Conservation (phyloP, 1,140 invertebrate species). For the Drosophila fuyamai region DNA sequence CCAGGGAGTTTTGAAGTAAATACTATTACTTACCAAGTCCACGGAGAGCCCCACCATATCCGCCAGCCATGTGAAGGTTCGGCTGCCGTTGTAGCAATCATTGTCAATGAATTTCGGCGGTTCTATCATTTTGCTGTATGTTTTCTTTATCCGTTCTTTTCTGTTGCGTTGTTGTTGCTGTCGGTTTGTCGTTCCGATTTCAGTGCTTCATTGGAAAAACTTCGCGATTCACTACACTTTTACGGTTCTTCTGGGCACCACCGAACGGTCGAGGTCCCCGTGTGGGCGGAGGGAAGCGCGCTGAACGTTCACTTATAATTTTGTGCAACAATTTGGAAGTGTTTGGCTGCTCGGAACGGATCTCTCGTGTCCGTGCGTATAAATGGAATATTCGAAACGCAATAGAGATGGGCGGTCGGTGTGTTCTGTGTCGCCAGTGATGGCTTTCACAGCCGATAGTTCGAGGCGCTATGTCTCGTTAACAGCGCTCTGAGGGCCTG, state of each 20-base stretch:
- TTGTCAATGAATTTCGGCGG: slow-evolving; percentile 75
- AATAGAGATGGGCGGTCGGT: neutral
- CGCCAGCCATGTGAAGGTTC: slow-evolving; percentile 87
- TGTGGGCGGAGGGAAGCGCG: slow-evolving; percentile 1
- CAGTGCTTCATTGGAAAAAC: slow-evolving; percentile 63
- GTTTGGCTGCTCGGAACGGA: slow-evolving; percentile 10
- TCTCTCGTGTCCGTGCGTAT: slow-evolving; percentile 19
- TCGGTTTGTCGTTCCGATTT: slow-evolving; percentile 23
- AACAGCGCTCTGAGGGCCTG: neutral
- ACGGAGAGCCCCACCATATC: slow-evolving; percentile 87
- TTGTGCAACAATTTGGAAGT: slow-evolving; percentile 57
- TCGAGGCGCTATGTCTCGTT: neutral
- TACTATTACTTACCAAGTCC: slow-evolving; percentile 87
- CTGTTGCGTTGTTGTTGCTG: slow-evolving; percentile 17
- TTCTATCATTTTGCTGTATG: slow-evolving; percentile 71
- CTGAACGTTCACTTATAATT: slow-evolving; percentile 51
- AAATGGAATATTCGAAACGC: slow-evolving; percentile 21
- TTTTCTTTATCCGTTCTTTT: slow-evolving; percentile 35
- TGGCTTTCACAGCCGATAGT: neutral
- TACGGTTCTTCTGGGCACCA: neutral
- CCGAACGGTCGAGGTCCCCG: slow-evolving; percentile 16
- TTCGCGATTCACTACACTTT: slow-evolving; percentile 32
- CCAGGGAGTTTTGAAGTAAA: neutral
- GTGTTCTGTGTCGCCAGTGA: slow-evolving; percentile 1
- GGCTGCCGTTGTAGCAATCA: slow-evolving; percentile 86